Evolutionary conservation across 2,797 vertebrate genomes (phyloP), one percentile per base, ranked within the genome.

Genomic region (Potorous gilbertii): DNA sequence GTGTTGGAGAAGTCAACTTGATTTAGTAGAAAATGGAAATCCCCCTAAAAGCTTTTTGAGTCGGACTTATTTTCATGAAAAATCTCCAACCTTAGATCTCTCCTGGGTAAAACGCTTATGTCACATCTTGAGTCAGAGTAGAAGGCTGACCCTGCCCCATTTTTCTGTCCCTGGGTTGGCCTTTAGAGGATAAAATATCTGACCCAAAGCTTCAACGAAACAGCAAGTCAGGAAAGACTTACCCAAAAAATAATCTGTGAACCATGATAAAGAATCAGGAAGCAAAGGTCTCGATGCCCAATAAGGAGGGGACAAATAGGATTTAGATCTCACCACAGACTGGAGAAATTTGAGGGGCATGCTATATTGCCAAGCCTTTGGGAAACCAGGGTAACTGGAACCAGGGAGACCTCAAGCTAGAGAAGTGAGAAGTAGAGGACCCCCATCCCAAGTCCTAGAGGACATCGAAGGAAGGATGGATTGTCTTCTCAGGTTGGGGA

Each of bases 211-310:
- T 94, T 57, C 93, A 81, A 54, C 55, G 54, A 74, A 92, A 93
- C 54, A 94, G 92, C 55, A 34, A 97, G 92, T 40, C 96, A 95
- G 95, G 95, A 97, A 96, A 95, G 94, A 94, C 81, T 94, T 91
- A 40, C 92, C 96, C 90, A 94, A 34, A 46, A 55, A 66, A 93
- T 54, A 34, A 92, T 66, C 55, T 93, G 59, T 95, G 93, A 87
- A 87, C 90, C 92, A 90, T 52, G 95, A 93, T 95, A 91, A 98
- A 97, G 59, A 94, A 95, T 93, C 93, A 50, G 40, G 57, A 96
- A 87, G 40, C 96, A 95, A 93, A 97, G 81, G 96, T 96, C 95
- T 94, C 57, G 1, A 93, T 92, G 74, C 50, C 24, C 24, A 54
- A 81, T 5, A 57, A 46, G 52, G 89, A 56, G 57, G 11, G 0